Evolutionary conservation across 2,888 invertebrate species (phyloP).

Genomic region (Brenthis hecate): DNA sequence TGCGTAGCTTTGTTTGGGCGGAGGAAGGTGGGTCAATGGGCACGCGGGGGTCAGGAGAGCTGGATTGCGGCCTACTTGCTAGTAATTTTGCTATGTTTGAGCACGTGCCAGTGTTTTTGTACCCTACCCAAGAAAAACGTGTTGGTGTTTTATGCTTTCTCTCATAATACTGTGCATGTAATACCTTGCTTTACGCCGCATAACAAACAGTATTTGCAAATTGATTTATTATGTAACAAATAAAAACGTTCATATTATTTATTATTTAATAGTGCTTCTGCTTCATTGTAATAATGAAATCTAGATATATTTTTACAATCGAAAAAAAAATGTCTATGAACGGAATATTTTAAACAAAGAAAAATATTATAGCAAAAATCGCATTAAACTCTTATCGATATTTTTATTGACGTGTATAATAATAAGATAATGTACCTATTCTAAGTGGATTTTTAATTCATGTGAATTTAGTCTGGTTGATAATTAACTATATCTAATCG

Average conservation of each 20-base stretch:
- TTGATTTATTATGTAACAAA: neutral
- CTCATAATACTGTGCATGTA: neutral
- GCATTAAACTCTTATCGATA: no score
- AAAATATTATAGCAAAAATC: no score
- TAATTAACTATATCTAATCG: neutral
- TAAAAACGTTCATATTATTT: no score
- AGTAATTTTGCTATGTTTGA: conserved; percentile 59
- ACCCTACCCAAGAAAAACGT: conserved; percentile 1
- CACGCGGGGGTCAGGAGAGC: conserved; percentile 57
- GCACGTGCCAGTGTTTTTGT: conserved; percentile 50
- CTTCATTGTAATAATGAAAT: no score
- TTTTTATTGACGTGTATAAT: no score
- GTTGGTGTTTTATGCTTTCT: conserved; percentile 10
- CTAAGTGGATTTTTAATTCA: conserved; percentile 2
- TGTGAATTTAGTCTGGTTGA: neutral
- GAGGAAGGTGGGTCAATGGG: conserved; percentile 60
- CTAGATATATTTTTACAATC: no score
- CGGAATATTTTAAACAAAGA: no score
- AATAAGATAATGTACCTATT: conserved; percentile 3
- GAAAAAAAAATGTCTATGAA: no score
- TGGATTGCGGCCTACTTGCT: conserved; percentile 61
- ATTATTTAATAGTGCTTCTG: no score
- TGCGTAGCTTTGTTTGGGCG: conserved; percentile 22
- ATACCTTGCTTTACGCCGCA: neutral
- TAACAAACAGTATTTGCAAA: neutral